Evolutionary conservation across 2,888 invertebrate genomes (phyloP).

Genomic region (Agrochola litura): DNA sequence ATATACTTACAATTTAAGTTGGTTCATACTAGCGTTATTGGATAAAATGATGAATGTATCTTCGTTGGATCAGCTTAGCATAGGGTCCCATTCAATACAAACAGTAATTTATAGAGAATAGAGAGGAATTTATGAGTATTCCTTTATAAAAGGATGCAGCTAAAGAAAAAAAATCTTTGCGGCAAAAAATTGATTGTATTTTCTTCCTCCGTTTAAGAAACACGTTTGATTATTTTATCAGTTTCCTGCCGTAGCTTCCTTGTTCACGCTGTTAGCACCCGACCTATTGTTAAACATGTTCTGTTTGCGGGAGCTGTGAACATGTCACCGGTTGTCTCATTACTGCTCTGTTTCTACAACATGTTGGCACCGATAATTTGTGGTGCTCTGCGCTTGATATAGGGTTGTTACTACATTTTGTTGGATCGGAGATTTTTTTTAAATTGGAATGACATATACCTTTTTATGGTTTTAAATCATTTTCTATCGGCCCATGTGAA

Average conservation of each 20-base stretch:
- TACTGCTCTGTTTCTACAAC: constrained; percentile 62
- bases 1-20: not conserved
- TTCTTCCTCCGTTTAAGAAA: not conserved
- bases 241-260: constrained; percentile 48
- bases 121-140: not conserved
- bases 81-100: not conserved
- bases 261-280: constrained; percentile 66
- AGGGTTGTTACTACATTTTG: constrained; percentile 42
- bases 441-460: too few relatives aligned
- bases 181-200: not conserved
- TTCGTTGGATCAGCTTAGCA: not conserved
- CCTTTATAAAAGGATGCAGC: too few relatives aligned
- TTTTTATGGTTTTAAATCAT: too few relatives aligned
- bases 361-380: constrained; percentile 66
- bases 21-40: not conserved
- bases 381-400: constrained; percentile 31
- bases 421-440: too few relatives aligned
- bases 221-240: constrained; percentile 10
- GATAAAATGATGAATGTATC: not conserved
- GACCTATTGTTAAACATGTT: constrained; percentile 55
- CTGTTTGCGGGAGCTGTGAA: constrained; percentile 52
- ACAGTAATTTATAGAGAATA: too few relatives aligned
- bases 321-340: constrained; percentile 67
- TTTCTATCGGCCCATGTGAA: too few relatives aligned
- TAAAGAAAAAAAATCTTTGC: not conserved